Percentiles rank a stretch among this genome's conserved stretches.
These are phyloP conservation scores for Beris morrisii DNA, from an alignment of 2,888 invertebrate species.

Conservation along the genomic window DNA sequence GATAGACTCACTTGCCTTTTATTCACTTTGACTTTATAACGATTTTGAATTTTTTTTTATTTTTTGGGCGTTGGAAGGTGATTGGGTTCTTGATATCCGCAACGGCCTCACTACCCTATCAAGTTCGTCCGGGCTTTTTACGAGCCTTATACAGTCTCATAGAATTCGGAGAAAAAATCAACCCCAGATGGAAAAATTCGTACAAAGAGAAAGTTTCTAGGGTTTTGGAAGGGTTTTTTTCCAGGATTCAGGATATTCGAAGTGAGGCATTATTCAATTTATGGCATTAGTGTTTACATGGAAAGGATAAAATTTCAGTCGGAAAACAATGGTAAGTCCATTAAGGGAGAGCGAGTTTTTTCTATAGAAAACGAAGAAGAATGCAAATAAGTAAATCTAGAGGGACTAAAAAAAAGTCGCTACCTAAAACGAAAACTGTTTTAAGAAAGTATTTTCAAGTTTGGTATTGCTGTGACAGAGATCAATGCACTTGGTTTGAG, in stretches of 20 bases:
- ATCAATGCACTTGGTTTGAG: no score
- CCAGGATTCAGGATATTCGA: neutral
- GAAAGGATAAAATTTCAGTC: constrained; percentile 29
- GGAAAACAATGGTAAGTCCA: constrained; percentile 7
- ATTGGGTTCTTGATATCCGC: no score
- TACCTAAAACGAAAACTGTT: no score
- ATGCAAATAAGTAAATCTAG: no score
- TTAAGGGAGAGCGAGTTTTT: constrained; percentile 6
- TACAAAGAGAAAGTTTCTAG: neutral
- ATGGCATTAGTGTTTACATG: constrained; percentile 28
- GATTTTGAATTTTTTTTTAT: neutral
- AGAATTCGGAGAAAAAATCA: neutral
- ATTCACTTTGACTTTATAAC: constrained; percentile 23
- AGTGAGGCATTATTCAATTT: constrained; percentile 27
- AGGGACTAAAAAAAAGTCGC: no score
- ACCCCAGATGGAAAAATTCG: neutral
- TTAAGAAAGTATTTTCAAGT: no score
- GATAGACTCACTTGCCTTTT: constrained; percentile 24
- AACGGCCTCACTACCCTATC: no score
- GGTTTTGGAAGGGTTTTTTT: neutral
- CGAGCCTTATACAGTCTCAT: no score
- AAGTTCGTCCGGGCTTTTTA: no score
- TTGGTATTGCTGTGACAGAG: no score
- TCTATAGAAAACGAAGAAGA: no score
- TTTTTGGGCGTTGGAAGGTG: no score